Conservation (phyloP, 2,113 vertebrate species). For the Delphinus delphis region DNA sequence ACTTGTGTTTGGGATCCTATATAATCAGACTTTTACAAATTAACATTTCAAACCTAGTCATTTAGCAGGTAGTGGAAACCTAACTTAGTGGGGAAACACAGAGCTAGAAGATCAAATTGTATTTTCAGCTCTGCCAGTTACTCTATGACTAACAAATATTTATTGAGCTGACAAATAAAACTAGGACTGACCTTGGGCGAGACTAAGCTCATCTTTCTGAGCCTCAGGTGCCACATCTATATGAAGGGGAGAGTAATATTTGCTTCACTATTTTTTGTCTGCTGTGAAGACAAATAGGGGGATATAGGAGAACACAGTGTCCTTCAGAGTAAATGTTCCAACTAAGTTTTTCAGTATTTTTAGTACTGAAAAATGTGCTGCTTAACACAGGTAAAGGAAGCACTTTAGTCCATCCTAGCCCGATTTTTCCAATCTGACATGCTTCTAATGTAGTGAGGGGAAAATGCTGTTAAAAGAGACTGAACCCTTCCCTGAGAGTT, state of each 20-base stretch:
- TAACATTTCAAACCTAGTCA: not conserved
- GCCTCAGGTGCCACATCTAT: not conserved
- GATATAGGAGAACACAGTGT: not conserved
- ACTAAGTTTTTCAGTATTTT: not conserved
- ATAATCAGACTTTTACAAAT: not conserved
- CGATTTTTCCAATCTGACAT: not conserved
- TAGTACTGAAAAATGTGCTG: not conserved
- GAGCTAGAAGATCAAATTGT: not conserved
- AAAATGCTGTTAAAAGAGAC: not conserved
- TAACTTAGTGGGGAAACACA: not conserved
- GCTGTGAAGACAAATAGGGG: not conserved
- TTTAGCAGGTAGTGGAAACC: not conserved
- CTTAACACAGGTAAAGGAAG: not conserved
- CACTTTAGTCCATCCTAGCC: not conserved
- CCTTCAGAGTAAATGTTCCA: not conserved
- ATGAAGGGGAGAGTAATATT: not conserved
- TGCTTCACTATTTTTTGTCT: not conserved
- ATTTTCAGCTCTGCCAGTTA: not conserved
- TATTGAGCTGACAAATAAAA: not conserved
- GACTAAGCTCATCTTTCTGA: not conserved
- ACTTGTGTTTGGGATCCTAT: not conserved
- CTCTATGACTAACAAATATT: not conserved
- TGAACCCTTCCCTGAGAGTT: constrained; percentile 59
- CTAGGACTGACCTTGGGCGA: not conserved
- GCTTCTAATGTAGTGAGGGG: not conserved